Evolutionary conservation across 2,888 invertebrate genomes (phyloP), one percentile per base, ranked within the genome.

Genomic region (Eurytoma adleriae): DNA sequence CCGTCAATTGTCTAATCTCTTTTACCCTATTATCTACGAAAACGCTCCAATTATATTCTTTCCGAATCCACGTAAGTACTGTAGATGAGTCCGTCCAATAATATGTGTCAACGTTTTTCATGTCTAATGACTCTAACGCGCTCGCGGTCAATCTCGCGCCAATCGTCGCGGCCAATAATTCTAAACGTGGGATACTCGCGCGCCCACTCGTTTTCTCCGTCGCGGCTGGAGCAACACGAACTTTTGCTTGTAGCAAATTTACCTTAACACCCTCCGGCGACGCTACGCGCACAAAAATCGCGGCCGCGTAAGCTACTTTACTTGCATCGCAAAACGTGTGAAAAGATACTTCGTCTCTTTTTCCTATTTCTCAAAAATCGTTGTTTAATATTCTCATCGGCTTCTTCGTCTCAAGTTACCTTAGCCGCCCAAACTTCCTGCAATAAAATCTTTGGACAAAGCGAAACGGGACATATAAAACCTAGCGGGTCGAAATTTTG

Each of bases 11-110:
- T 69, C 84, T 80, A 52, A 88, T 88, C 83, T 87, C 87, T 72
- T 82, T 76, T 4, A 85, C 83, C 30, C 86, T 68, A 81, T 88
- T 87, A n/a, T 61, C 27, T 0, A 86, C 85, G 80, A 87, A 87
- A 10, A 82, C 80, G 10, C 68, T 78, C 86, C 84, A 87, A 20
- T 81, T 79, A 66, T 83, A 84, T 40, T 59, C 27, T 16, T 18
- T 68, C 0, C 14, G 12, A 0, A 73, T 73, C 70, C 70, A 79
- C 5, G 59, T 24, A 68, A 78, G 18, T 7, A 56, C 66, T 0
- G 73, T 73, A 14, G 67, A 72, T 2, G 73, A 78, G 10, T 78
- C 78, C 0, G 59, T 52, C 74, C 79, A 79, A 74, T 61, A 79
- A n/a, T 50, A 52, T 16, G 54, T 7, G 1, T 57, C 30, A 10